Evolutionary conservation across 1,140 invertebrate species (phyloP), one percentile per base, ranked within the genome.

Genomic region (Hylyphantes graminicola): DNA sequence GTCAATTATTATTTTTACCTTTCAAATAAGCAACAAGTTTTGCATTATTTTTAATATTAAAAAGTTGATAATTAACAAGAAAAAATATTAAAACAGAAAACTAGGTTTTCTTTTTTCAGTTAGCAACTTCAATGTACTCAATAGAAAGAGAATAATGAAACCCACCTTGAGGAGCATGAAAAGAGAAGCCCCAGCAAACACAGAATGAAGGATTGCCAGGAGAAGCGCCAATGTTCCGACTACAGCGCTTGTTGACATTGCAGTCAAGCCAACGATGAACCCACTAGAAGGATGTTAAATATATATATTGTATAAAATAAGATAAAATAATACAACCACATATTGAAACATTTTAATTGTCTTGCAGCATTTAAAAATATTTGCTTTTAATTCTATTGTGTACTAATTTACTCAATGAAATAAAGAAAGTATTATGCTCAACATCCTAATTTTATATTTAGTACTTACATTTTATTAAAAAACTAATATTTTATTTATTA

Each of bases 211-310:
- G 17, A 73, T 35, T 57, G 84, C 73, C 64, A 86, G 65, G n/a
- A 86, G 50, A 55, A 80, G 35, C 55, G 78, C 75, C 13, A 80
- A 77, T 17, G 79, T 74, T 59, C 78, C 74, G 67, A 75, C 67
- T 53, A 78, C 73, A 50, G 57, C 17, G 70, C 63, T 85, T 63
- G 11, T 53, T 57, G 74, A 12, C 13, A 87, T 75, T 63, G 84
- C 53, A 50, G 73, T 70, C 35, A 96, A 92, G 65, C 94, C 94
- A 61, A 91, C 93, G 55, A 95, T 92, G 55, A 97, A 91, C 59
- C 95, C 96, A 89, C 95, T 96, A 92, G 92, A 87, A 86, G 87
- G 87, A 86, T 88, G 65, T 35, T 17, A 64, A 12, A 55, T 87
- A 51, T 55, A 79, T 65, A 61, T 21, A 51, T 19, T 86, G 15